These are phyloP conservation scores for Pristionchus entomophagus DNA, from an alignment of 2,888 invertebrate species.

Conservation along the genomic window DNA sequence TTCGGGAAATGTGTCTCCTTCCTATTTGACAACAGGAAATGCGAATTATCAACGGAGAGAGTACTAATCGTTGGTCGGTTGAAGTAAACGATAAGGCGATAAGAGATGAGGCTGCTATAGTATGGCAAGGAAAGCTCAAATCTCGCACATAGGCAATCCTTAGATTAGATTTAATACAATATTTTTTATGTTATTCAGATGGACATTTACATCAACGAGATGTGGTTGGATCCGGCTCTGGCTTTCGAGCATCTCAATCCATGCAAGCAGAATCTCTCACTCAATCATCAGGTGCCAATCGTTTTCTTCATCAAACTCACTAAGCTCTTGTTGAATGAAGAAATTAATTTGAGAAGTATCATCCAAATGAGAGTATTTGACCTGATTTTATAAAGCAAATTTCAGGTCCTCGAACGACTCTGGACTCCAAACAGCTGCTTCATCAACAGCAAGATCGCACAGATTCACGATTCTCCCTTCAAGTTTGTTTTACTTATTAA, in stretches of 20 bases:
- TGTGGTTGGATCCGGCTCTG: slow-evolving; percentile 73
- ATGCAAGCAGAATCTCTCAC: slow-evolving; percentile 74
- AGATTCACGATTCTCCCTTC: slow-evolving; percentile 75
- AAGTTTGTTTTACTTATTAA: slow-evolving; percentile 39
- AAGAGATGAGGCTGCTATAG: background rate
- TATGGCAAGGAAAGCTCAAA: background rate
- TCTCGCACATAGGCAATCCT: background rate
- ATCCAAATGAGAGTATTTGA: background rate
- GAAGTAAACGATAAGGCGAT: background rate
- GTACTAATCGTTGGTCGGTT: background rate
- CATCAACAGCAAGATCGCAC: slow-evolving; percentile 74
- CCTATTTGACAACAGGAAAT: background rate
- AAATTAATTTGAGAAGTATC: too few species aligned
- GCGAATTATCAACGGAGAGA: background rate
- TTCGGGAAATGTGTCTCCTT: background rate
- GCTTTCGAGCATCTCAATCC: slow-evolving; percentile 73
- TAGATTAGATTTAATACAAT: too few species aligned
- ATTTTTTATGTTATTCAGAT: slow-evolving; percentile 64
- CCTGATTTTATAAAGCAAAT: background rate
- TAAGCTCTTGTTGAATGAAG: too few species aligned
- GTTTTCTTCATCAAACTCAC: too few species aligned
- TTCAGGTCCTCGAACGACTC: slow-evolving; percentile 60
- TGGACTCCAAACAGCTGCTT: slow-evolving; percentile 73
- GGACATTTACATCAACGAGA: slow-evolving; percentile 76
- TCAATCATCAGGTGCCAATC: slow-evolving; percentile 74